These are phyloP conservation scores for Drosophila cardini DNA, from an alignment of 1,140 invertebrate species.

Conservation along the genomic window DNA sequence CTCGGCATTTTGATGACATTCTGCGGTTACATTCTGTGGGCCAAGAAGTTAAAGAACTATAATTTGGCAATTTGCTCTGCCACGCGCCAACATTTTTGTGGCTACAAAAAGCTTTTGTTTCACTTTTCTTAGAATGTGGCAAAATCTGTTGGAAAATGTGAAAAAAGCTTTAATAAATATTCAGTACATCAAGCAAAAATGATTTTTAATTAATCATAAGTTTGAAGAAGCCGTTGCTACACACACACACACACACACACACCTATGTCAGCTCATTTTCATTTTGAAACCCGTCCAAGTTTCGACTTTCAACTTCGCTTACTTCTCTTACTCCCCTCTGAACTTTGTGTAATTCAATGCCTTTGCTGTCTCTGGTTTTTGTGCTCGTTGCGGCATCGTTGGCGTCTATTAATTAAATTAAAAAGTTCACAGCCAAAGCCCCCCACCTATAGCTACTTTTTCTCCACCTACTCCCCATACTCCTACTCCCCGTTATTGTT, in stretches of 20 bases:
- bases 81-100: conserved; percentile 38
- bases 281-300: conserved; percentile 32
- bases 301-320: background rate
- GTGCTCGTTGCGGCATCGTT: conserved; percentile 42
- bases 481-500: conserved; percentile 8
- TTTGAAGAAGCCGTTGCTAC: conserved; percentile 54
- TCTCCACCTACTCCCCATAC: background rate
- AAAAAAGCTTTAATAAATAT: conserved; percentile 19
- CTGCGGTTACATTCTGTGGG: conserved; percentile 32
- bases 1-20: conserved; percentile 18
- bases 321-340: conserved; percentile 9
- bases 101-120: conserved; percentile 11
- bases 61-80: conserved; percentile 39
- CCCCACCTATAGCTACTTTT: conserved; percentile 8
- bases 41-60: conserved; percentile 27
- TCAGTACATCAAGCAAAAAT: conserved; percentile 30
- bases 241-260: conserved; percentile 25
- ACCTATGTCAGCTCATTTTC: conserved; percentile 46
- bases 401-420: conserved; percentile 78
- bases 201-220: conserved; percentile 80
- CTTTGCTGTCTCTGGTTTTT: conserved; percentile 44
- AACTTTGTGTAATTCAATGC: conserved; percentile 79
- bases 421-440: conserved; percentile 66
- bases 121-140: conserved; percentile 8
- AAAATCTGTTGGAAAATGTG: conserved; percentile 5